These are phyloP conservation scores for Phalacrocorax brasilianus DNA, from an alignment of 2,113 vertebrate genomes.

Conservation along the genomic window DNA sequence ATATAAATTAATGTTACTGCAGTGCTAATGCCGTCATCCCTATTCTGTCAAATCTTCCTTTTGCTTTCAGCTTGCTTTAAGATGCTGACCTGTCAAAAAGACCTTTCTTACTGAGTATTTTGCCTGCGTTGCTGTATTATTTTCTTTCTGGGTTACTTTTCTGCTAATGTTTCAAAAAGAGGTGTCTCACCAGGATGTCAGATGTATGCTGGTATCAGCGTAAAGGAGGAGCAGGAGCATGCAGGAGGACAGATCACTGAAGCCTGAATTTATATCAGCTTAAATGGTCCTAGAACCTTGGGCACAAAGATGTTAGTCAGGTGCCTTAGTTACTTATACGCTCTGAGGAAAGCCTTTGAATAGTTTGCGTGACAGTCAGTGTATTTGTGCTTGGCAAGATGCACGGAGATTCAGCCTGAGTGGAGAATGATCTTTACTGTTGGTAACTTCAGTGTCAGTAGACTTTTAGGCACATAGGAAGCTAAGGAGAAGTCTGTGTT, in stretches of 20 bases:
- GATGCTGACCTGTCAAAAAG: not conserved
- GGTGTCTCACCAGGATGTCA: not conserved
- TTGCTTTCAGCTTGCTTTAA: not conserved
- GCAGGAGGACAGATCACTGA: not conserved
- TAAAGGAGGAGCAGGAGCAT: not conserved
- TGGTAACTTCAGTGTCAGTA: not conserved
- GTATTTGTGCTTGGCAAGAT: not conserved
- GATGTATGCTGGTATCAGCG: not conserved
- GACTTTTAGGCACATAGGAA: not conserved
- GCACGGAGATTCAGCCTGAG: not conserved
- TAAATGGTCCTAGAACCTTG: not conserved
- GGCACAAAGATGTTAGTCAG: not conserved
- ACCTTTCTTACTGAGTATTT: not conserved
- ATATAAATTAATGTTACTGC: not conserved
- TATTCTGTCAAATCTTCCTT: not conserved
- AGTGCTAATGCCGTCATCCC: not conserved
- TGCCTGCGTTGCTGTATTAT: not conserved
- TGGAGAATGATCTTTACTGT: not conserved
- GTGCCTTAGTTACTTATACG: not conserved
- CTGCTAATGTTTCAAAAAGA: not conserved
- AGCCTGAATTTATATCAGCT: not conserved
- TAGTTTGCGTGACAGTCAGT: not conserved
- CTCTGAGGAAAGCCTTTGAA: not conserved
- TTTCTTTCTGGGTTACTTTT: not conserved
- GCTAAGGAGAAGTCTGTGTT: not conserved